Evolutionary conservation across 2,113 vertebrate genomes (phyloP).

Genomic region (Psammodynastes pulverulentus): DNA sequence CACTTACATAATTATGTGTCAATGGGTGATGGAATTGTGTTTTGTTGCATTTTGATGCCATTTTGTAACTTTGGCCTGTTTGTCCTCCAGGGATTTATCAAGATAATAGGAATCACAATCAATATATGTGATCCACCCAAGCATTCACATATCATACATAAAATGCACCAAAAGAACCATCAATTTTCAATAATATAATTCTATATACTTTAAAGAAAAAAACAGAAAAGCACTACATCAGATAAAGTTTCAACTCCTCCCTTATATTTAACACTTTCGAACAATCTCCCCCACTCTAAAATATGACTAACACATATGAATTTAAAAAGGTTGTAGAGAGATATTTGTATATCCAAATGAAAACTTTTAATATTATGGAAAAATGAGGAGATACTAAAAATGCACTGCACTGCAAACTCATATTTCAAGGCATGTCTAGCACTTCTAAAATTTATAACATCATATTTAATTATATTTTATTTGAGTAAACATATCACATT

Average conservation of each 20-base stretch:
- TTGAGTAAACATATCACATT: background rate
- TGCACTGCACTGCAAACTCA: background rate
- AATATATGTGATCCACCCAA: background rate
- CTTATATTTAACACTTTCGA: background rate
- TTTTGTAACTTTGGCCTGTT: background rate
- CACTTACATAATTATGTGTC: background rate
- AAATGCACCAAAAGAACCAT: background rate
- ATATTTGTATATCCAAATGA: background rate
- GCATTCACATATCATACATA: background rate
- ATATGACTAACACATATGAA: background rate
- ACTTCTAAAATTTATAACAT: background rate
- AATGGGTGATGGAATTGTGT: background rate
- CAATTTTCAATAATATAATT: background rate
- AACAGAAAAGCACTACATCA: background rate
- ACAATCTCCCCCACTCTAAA: background rate
- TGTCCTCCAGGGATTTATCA: background rate
- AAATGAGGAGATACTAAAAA: background rate
- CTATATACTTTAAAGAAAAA: background rate
- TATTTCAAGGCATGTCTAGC: background rate
- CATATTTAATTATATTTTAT: background rate
- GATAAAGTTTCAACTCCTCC: background rate
- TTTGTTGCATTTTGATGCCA: background rate
- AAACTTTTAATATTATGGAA: background rate
- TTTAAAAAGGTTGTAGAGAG: background rate
- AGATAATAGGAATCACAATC: background rate